Conservation (phyloP, 2,113 vertebrate species). For the Otis tarda region DNA sequence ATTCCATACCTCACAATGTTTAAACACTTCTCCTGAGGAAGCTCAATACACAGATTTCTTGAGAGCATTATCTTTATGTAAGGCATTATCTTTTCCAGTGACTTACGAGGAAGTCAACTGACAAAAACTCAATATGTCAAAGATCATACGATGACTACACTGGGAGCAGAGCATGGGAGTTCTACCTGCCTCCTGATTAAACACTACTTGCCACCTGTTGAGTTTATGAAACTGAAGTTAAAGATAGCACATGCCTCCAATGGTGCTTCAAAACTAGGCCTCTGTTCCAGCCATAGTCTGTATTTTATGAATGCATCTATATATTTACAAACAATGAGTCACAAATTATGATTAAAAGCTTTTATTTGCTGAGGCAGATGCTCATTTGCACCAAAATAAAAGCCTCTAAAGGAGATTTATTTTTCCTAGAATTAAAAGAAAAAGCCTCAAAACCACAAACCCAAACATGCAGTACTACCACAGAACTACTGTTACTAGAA, state of each 20-base stretch:
- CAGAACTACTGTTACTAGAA: neutral
- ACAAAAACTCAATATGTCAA: neutral
- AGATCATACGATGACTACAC: rapidly evolving
- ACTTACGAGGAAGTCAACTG: neutral
- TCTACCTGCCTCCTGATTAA: neutral
- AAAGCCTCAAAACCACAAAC: neutral
- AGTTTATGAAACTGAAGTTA: neutral
- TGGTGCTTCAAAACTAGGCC: neutral
- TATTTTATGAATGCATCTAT: neutral
- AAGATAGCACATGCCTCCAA: neutral
- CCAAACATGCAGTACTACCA: neutral
- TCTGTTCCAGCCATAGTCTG: neutral
- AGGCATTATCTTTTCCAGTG: neutral
- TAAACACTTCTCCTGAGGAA: neutral
- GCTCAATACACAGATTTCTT: rapidly evolving
- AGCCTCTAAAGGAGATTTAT: neutral
- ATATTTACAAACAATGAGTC: neutral
- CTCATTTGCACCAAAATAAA: neutral
- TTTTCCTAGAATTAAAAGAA: neutral
- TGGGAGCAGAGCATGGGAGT: neutral
- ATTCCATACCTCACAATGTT: neutral
- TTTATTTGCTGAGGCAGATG: neutral
- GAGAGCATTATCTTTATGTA: too few species aligned
- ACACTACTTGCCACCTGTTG: neutral
- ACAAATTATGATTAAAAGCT: neutral